Evolutionary conservation across 2,113 vertebrate species (phyloP).

Genomic region (Nycticorax nycticorax): DNA sequence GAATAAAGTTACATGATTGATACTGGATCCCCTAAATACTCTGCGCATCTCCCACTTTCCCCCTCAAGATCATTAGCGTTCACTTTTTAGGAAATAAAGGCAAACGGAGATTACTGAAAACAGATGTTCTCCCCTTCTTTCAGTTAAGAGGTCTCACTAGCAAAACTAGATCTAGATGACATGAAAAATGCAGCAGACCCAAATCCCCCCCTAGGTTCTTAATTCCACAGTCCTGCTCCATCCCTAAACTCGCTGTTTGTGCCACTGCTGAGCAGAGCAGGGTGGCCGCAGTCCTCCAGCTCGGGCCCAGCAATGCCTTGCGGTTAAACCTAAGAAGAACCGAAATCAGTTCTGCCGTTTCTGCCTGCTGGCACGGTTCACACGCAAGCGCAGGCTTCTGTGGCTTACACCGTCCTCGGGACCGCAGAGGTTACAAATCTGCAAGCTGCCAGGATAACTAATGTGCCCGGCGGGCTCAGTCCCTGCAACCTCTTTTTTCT

Average conservation of each 20-base stretch:
- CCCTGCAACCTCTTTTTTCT: neutral
- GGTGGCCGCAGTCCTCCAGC: neutral
- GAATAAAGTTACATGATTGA: neutral
- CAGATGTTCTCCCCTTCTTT: neutral
- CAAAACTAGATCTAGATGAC: neutral
- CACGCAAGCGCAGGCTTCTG: fast-evolving
- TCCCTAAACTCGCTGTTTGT: neutral
- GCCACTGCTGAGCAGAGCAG: neutral
- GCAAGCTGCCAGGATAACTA: neutral
- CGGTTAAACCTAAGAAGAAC: fast-evolving
- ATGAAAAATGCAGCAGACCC: neutral
- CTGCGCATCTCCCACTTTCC: neutral
- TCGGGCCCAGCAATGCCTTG: neutral
- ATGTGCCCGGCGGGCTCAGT: neutral
- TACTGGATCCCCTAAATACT: neutral
- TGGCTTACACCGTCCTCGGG: neutral
- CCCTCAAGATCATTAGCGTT: neutral
- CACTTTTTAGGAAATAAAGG: neutral
- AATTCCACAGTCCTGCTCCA: neutral
- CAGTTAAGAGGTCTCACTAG: neutral
- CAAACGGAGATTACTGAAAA: neutral
- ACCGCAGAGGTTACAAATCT: neutral
- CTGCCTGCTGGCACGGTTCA: neutral
- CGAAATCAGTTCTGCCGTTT: neutral
- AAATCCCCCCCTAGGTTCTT: neutral